These are phyloP conservation scores for Selenia dentaria DNA, from an alignment of 2,888 invertebrate species.

Conservation along the genomic window DNA sequence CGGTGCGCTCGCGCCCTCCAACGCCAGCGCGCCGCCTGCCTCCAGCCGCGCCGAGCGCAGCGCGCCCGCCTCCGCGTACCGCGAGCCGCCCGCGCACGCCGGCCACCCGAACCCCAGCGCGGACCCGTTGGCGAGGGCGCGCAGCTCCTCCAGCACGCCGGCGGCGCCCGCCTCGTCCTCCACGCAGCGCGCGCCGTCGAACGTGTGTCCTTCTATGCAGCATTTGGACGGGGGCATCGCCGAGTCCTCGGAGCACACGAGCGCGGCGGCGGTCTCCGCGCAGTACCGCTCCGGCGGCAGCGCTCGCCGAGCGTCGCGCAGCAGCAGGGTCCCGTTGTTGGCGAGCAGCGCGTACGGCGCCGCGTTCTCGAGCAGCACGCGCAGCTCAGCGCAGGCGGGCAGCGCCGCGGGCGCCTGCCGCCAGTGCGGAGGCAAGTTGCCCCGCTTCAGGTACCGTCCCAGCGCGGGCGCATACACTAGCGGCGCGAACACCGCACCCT, in stretches of 20 bases:
- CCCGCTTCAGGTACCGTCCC: constrained; percentile 60
- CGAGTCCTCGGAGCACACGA: constrained; percentile 84
- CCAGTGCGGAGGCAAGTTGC: constrained; percentile 79
- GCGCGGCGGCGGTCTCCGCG: constrained; percentile 86
- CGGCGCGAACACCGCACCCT: constrained; percentile 79
- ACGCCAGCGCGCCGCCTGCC: constrained; percentile 81
- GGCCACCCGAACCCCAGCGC: constrained; percentile 81
- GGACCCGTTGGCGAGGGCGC: constrained; percentile 34
- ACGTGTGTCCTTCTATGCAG: constrained; percentile 87
- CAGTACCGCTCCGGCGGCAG: constrained; percentile 87
- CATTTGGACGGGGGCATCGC: constrained; percentile 84
- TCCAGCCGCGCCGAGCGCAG: constrained; percentile 72
- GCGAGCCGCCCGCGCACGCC: constrained; percentile 69
- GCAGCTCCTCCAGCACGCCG: constrained; percentile 60
- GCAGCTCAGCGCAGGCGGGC: constrained; percentile 62
- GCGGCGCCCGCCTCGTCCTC: constrained; percentile 51
- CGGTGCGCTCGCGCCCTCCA: constrained; percentile 60
- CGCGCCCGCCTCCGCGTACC: constrained; percentile 85
- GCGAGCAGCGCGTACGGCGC: constrained; percentile 83
- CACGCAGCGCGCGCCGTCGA: constrained; percentile 82
- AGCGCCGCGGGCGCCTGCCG: constrained; percentile 56
- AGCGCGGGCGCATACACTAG: constrained; percentile 82
- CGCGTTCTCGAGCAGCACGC: constrained; percentile 64
- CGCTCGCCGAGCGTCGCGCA: constrained; percentile 68
- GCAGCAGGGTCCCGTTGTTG: constrained; percentile 86